Base-by-base conservation (phyloP, 2,888 invertebrate genomes). In the Mellilla xanthometata region DNA sequence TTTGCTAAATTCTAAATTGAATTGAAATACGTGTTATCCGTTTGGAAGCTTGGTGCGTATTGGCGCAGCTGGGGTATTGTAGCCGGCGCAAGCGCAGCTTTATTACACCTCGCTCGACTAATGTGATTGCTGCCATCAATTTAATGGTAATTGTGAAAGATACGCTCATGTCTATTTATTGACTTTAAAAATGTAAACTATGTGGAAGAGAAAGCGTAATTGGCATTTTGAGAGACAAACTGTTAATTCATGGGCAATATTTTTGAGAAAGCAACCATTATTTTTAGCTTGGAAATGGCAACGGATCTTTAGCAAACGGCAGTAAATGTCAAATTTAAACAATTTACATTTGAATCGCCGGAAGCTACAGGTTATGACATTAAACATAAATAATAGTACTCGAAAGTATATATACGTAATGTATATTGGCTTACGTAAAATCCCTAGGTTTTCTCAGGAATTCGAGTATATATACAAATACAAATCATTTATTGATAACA, bases 1-100 rank as follows among this genome's bases (percentile, higher is more conserved):
- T 52, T 54, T 50, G 54, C 58, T 51, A 52, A 57, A 53, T 50
- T 53, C 49, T 48, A 42, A 53, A 40, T 61, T 26, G 55, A 63
- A 69, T 50, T 61, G 55, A 70, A 63, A 67, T 68, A 78, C 88
- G 88, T 87, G 86, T 76, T 78, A 54, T 72, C 76, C 75, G 72
- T 67, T 64, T 58, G 78, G 75, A 76, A 81, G 81, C 80, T 80
- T 78, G 81, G 58, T 70, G 62, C 58, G 81, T 80, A 85, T 87
- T 88, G 87, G 68, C 66, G 56, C 68, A 54, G 62, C 47, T 51
- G 60, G 56, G 57, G 62, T 62, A 70, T 72, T 72, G 77, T 74
- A 58, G 58, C 59, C 61, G 64, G 68, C 70, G 66, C 67, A 50
- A 51, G 66, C 69, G 62, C 63, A 67, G 58, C 63, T 58, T 63